Conservation (phyloP, 2,797 vertebrate species). For the Acipenser transmontanus region DNA sequence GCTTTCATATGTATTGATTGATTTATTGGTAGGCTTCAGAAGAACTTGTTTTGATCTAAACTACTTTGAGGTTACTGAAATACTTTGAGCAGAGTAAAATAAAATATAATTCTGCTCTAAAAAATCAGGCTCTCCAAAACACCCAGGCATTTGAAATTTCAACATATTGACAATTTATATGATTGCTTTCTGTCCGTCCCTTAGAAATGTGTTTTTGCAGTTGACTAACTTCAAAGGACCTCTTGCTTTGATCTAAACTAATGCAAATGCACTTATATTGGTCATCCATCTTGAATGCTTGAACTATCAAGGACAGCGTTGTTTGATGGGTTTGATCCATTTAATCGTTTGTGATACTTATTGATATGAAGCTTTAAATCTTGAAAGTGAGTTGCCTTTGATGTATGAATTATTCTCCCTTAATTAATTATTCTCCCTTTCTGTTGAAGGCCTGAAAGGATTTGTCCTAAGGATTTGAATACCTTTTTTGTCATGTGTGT, state of each 20-base stretch:
- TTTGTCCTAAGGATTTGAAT: too few species aligned
- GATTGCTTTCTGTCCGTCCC: slow-evolving; percentile 3
- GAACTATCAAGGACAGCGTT: slow-evolving; percentile 17
- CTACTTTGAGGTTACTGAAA: too few species aligned
- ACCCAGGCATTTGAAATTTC: too few species aligned
- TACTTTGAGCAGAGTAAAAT: too few species aligned
- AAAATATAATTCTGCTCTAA: too few species aligned
- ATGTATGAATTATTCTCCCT: neutral
- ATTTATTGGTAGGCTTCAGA: too few species aligned
- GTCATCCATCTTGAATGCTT: slow-evolving; percentile 19
- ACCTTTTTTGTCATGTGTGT: too few species aligned
- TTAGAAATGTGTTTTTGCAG: slow-evolving; percentile 24
- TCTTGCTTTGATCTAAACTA: slow-evolving; percentile 28
- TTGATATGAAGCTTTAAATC: neutral
- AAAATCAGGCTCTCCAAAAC: too few species aligned
- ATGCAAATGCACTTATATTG: slow-evolving; percentile 17
- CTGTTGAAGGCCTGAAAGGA: too few species aligned
- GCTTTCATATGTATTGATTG: too few species aligned
- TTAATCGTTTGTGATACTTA: neutral
- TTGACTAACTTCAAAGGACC: slow-evolving; percentile 19
- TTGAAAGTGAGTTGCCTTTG: neutral
- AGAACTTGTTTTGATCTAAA: too few species aligned
- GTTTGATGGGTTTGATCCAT: neutral
- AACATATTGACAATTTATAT: too few species aligned
- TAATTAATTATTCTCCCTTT: neutral